Base-by-base conservation (phyloP, 2,113 vertebrate species). In the Hippopotamus amphibius region DNA sequence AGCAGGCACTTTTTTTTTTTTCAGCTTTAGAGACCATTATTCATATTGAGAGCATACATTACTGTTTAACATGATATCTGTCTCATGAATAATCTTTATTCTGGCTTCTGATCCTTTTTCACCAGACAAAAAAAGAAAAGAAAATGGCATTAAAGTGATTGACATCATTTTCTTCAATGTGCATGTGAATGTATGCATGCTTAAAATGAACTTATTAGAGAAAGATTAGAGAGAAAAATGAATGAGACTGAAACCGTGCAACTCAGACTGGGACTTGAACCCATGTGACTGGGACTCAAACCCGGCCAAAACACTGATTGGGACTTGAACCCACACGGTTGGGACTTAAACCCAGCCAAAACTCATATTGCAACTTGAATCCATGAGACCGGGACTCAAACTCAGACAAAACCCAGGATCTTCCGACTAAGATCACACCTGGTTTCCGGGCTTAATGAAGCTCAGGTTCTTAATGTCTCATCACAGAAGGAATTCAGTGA, bases 81-180 rank as follows among this genome's bases (percentile, higher is more conserved):
- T 74, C 92, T 93, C 61, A 90, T 91, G 96, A 95, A 93, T 92
- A 97, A 95, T 88, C 80, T 92, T 28, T n/a, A 72, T 71, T 48
- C 79, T 87, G 30, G 17, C 57, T 71, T 79, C 83, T 91, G 11
- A 93, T 84, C 19, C 41, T 93, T 92, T 79, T 83, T 48, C 80
- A 69, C 17, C 30, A n/a, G 37, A 10, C 21, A 48, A n/a, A 19
- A 72, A 30, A 28, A 61, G 19, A 28, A 50, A 72, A 30, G 48
- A 24, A n/a, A 14, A 71, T 57, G 17, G 53, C 26, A 69, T 89
- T 69, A 72, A 93, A 77, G 28, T 66, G 68, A 90, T 28, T 28
- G 76, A 37, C 48, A 84, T 57, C 3, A 88, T 84, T 93, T 90
- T 71, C 61, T 63, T 71, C 86, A 65, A 77, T 41, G 26, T 41